These are phyloP conservation scores for Ericerus pela DNA, from an alignment of 1,140 invertebrate genomes.

Conservation along the genomic window DNA sequence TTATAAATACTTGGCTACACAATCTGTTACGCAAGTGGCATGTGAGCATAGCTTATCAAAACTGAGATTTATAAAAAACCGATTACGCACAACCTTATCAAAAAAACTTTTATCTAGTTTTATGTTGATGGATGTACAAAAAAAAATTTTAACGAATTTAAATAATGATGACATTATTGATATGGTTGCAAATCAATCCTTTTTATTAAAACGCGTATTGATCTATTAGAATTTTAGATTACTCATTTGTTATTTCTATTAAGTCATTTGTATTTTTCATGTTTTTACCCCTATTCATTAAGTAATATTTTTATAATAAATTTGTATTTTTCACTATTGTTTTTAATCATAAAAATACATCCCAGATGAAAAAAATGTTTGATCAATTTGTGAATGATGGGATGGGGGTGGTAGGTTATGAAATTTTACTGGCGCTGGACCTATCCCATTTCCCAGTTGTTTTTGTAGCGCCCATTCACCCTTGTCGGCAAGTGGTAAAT, in stretches of 20 bases:
- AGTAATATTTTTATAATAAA: neutral
- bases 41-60: conserved; percentile 9
- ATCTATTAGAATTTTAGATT: no score
- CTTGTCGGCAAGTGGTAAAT: no score
- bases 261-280: no score
- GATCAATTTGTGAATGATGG: neutral
- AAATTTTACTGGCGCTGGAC: neutral
- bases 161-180: conserved; percentile 1
- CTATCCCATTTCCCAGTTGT: neutral
- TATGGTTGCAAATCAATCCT: neutral
- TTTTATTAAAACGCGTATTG: neutral
- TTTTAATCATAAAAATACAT: neutral
- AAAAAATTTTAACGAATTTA: neutral
- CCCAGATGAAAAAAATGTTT: neutral
- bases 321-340: neutral
- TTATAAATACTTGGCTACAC: conserved; percentile 11
- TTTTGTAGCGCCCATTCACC: neutral
- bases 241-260: no score
- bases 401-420: neutral
- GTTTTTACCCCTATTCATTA: neutral
- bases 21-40: conserved; percentile 3
- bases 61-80: conserved; percentile 8
- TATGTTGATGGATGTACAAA: conserved; percentile 13
- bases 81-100: neutral
- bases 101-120: conserved; percentile 9